Conservation (phyloP, 2,888 invertebrate genomes). For the Boloria euphrosyne region DNA sequence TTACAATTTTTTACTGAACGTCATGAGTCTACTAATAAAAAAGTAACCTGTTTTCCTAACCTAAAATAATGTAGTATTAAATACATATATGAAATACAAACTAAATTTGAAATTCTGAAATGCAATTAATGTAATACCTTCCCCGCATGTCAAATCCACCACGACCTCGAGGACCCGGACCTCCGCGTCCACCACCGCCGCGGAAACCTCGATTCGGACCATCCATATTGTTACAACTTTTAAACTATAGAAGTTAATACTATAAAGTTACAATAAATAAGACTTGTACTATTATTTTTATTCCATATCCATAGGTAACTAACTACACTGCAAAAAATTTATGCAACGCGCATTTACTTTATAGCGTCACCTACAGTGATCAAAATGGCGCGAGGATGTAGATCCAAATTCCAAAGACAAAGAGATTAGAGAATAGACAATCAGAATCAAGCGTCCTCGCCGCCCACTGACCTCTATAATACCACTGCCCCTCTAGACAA, state of each 20-base stretch:
- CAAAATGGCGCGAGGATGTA: constrained; percentile 21
- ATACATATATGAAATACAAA: not conserved
- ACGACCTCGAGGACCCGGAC: constrained; percentile 69
- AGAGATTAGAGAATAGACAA: too few species aligned
- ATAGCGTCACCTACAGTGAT: not conserved
- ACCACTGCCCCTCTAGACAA: too few species aligned
- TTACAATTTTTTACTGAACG: too few species aligned
- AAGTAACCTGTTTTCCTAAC: not conserved
- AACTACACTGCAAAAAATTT: not conserved
- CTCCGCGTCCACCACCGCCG: constrained; percentile 65
- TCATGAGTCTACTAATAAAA: too few species aligned
- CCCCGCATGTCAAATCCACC: constrained; percentile 77
- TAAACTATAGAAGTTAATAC: not conserved
- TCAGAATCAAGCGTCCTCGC: too few species aligned
- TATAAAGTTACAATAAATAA: not conserved
- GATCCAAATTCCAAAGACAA: too few species aligned
- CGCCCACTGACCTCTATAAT: too few species aligned
- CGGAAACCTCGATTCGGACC: constrained; percentile 60
- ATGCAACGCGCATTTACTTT: not conserved
- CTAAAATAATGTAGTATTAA: not conserved
- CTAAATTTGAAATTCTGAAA: not conserved
- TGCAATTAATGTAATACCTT: constrained; percentile 52
- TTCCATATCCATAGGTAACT: not conserved
- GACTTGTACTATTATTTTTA: constrained; percentile 15
- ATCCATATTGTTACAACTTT: constrained; percentile 37